phyloP scores from a whole-genome alignment of 2,797 vertebrate species.

The Scarus forsteni region DNA sequence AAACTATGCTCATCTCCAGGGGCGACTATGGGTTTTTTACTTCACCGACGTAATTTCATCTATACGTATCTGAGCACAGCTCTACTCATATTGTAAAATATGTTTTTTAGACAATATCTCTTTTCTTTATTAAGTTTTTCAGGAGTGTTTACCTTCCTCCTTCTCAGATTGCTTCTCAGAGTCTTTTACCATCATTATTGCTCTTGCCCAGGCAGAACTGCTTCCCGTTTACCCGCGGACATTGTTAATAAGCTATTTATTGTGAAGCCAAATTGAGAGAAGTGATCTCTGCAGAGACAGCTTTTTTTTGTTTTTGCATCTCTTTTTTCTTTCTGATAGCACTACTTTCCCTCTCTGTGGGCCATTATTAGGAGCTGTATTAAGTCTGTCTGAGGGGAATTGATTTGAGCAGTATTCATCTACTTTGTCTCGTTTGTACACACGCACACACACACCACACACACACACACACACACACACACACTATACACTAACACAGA shows the following conservation, averaged over 20 bases:
- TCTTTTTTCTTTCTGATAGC: slow-evolving; percentile 72
- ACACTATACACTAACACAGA: slow-evolving; percentile 32
- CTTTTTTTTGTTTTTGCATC: slow-evolving; percentile 74
- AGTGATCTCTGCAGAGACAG: slow-evolving; percentile 58
- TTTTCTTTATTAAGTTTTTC: not conserved
- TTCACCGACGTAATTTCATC: too few species aligned
- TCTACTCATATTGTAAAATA: too few species aligned
- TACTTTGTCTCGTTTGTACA: slow-evolving; percentile 76
- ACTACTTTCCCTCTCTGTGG: slow-evolving; percentile 73
- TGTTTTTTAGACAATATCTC: too few species aligned
- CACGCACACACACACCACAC: slow-evolving; percentile 42
- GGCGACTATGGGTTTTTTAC: too few species aligned
- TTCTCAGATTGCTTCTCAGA: slow-evolving; percentile 45
- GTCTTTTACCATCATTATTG: slow-evolving; percentile 64
- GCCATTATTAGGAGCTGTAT: slow-evolving; percentile 83
- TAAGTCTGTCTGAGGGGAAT: slow-evolving; percentile 81
- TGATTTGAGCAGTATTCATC: slow-evolving; percentile 83
- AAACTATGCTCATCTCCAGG: too few species aligned
- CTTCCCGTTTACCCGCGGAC: slow-evolving; percentile 63
- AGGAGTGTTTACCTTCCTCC: slow-evolving; percentile 42
- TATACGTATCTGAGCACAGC: too few species aligned
- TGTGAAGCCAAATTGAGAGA: slow-evolving; percentile 74
- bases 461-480: slow-evolving; percentile 27
- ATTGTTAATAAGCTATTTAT: slow-evolving; percentile 78
- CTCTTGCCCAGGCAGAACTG: slow-evolving; percentile 48